Conservation (phyloP, 2,888 invertebrate species). For the Mylabris sibirica region DNA sequence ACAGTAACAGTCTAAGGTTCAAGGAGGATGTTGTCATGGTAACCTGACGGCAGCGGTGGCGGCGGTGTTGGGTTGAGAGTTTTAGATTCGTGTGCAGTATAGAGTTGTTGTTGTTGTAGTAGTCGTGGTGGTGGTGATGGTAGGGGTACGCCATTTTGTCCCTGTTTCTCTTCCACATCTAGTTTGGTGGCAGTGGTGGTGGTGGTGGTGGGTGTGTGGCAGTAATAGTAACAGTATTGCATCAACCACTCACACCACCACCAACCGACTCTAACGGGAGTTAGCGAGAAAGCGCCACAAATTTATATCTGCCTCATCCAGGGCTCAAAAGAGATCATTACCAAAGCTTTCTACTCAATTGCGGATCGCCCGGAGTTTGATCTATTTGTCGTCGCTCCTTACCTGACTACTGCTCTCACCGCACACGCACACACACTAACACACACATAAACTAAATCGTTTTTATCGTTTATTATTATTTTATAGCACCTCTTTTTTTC, state of each 20-base stretch:
- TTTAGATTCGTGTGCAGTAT: conserved; percentile 36
- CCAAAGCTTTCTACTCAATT: conserved; percentile 64
- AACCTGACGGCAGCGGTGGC: conserved; percentile 44
- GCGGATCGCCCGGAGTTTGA: conserved; percentile 63
- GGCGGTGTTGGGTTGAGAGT: not conserved
- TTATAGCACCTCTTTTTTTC: conserved; percentile 20
- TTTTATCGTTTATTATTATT: conserved; percentile 27
- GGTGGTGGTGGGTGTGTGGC: not conserved
- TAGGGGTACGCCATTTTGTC: conserved; percentile 60
- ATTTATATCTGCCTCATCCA: conserved; percentile 64
- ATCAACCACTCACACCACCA: not conserved
- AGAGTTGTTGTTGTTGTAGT: not conserved
- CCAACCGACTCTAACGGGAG: conserved; percentile 47
- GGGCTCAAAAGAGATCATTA: conserved; percentile 64
- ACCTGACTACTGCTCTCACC: conserved; percentile 47
- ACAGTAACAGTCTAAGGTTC: conserved; percentile 50
- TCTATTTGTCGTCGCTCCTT: conserved; percentile 61
- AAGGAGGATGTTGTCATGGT: conserved; percentile 60
- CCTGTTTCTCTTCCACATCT: conserved; percentile 36
- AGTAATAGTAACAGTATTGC: not conserved
- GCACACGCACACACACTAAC: not conserved
- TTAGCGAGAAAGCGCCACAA: conserved; percentile 62
- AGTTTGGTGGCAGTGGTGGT: not conserved
- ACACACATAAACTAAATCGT: not conserved
- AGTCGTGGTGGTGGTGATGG: not conserved